Evolutionary conservation across 1,140 invertebrate genomes (phyloP).

Genomic region (Pseudomyrmex sp.): DNA sequence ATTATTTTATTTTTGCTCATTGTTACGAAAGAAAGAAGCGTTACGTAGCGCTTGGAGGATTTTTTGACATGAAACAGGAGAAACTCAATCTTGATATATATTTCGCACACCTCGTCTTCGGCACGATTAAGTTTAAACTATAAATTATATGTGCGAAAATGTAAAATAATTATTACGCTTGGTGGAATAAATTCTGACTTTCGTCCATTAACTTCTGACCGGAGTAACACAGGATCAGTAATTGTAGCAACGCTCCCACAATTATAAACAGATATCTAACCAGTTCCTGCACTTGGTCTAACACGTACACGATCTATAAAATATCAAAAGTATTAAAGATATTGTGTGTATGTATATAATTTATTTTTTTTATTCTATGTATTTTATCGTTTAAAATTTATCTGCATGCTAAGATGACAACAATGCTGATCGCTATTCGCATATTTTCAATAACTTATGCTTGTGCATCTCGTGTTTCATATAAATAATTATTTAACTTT

Average conservation of each 20-base stretch:
- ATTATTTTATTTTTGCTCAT: too few species aligned
- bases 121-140: too few species aligned
- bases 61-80: too few species aligned
- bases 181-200: constrained; percentile 44
- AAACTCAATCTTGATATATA: too few species aligned
- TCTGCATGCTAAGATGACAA: not conserved
- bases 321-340: constrained; percentile 17
- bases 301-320: constrained; percentile 44
- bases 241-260: not conserved
- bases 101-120: too few species aligned
- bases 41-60: too few species aligned
- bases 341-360: constrained; percentile 8
- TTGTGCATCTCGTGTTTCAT: not conserved
- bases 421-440: not conserved
- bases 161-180: constrained; percentile 46
- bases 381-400: not conserved
- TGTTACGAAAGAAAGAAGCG: too few species aligned
- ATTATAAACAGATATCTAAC: constrained; percentile 34
- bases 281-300: constrained; percentile 35
- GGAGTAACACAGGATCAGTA: constrained; percentile 25
- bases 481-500: not conserved
- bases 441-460: not conserved
- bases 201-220: constrained; percentile 47
- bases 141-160: constrained; percentile 33
- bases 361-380: constrained; percentile 17